These are phyloP conservation scores for Cryptocephalus moraei DNA, from an alignment of 2,888 invertebrate genomes.

Conservation along the genomic window DNA sequence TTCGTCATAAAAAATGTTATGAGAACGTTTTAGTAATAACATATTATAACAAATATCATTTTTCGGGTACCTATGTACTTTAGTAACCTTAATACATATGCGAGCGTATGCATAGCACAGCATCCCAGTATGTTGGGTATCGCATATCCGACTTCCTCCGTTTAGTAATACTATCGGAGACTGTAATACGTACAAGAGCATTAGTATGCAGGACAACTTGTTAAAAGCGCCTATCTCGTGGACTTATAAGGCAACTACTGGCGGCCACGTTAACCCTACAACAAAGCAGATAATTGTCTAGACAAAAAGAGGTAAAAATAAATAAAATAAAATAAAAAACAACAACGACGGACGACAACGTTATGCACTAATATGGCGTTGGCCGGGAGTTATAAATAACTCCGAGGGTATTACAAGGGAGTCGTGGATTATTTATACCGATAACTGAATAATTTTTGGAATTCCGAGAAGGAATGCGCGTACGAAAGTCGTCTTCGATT, in stretches of 20 bases:
- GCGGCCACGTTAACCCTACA: slow-evolving; percentile 4
- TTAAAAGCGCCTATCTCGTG: slow-evolving; percentile 11
- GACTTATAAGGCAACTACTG: slow-evolving; percentile 10
- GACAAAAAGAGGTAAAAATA: slow-evolving; percentile 6
- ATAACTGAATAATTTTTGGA: neutral
- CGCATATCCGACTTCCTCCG: no score
- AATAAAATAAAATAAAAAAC: no score
- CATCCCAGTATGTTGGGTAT: no score
- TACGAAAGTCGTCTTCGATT: no score
- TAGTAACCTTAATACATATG: no score
- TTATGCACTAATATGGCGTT: slow-evolving; percentile 11
- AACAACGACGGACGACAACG: no score
- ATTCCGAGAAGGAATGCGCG: neutral
- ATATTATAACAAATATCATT: no score
- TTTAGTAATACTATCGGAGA: no score
- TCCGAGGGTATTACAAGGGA: neutral
- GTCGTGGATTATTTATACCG: neutral
- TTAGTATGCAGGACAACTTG: slow-evolving; percentile 12
- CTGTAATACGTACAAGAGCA: neutral
- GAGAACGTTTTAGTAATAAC: no score
- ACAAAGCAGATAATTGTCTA: slow-evolving; percentile 10
- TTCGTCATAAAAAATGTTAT: no score
- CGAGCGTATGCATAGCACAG: no score
- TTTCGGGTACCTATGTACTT: no score
- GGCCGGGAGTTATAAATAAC: slow-evolving; percentile 1